Conservation (phyloP, 2,888 invertebrate species). For the Periphyllus acericola region DNA sequence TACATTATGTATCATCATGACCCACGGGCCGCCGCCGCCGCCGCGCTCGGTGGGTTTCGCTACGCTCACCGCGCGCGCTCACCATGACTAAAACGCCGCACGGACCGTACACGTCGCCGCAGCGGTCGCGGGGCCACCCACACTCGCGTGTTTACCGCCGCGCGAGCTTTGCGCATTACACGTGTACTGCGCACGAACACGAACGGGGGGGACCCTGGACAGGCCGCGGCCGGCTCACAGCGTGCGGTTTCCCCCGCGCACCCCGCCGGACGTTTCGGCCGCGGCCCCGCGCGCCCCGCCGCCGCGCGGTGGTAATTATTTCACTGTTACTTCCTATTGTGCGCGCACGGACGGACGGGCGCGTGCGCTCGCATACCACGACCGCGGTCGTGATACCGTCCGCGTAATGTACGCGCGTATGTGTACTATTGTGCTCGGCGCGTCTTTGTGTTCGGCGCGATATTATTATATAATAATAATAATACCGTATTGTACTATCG, state of each 20-base stretch:
- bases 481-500: no score
- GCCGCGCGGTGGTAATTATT: background rate
- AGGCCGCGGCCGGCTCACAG: slow-evolving; percentile 11
- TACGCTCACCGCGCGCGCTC: slow-evolving; percentile 26
- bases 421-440: no score
- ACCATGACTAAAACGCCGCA: slow-evolving; percentile 49
- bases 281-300: background rate
- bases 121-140: slow-evolving; percentile 39
- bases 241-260: slow-evolving; percentile 36
- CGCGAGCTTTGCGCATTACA: slow-evolving; percentile 51
- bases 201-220: background rate
- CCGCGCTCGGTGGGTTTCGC: slow-evolving; percentile 24
- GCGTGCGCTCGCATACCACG: background rate
- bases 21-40: slow-evolving; percentile 8
- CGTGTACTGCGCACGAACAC: no score
- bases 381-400: background rate
- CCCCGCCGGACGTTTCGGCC: background rate
- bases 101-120: slow-evolving; percentile 1
- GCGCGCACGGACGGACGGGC: background rate
- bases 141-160: slow-evolving; percentile 27
- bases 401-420: background rate
- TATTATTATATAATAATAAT: no score
- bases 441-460: no score
- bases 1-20: slow-evolving; percentile 7
- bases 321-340: slow-evolving; percentile 39